A percentile compares a stretch with the other conserved stretches of the same genome.
These are phyloP conservation scores for Panonychus citri DNA, from an alignment of 1,140 invertebrate species.

Conservation along the genomic window DNA sequence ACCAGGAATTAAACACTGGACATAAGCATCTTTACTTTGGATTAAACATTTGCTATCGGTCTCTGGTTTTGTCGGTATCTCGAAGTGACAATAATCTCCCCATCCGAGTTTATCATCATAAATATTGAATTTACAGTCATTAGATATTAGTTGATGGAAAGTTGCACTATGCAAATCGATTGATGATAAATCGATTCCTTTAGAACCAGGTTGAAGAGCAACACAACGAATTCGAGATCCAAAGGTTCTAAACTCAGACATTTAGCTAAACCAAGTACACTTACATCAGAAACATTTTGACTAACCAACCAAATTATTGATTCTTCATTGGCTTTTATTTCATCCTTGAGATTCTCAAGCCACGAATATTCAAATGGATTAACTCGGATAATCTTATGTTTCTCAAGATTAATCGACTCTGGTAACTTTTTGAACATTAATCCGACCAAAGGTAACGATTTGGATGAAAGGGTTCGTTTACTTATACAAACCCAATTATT, in stretches of 20 bases:
- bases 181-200: neutral
- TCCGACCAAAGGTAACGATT: neutral
- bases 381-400: neutral
- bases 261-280: conserved; percentile 62
- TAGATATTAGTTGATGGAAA: conserved; percentile 21
- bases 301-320: neutral
- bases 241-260: conserved; percentile 59
- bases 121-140: conserved; percentile 6
- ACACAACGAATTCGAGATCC: conserved; percentile 40
- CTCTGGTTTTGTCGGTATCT: conserved; percentile 19
- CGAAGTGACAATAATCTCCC: conserved; percentile 18
- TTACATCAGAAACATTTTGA: conserved; percentile 19
- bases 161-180: neutral
- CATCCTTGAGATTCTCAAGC: neutral
- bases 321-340: neutral
- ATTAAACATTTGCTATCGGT: neutral
- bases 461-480: neutral
- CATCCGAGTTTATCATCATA: neutral
- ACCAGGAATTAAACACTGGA: conserved; percentile 3
- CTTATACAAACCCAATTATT: neutral
- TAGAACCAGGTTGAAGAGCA: conserved; percentile 4
- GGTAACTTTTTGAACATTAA: neutral
- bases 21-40: conserved; percentile 1
- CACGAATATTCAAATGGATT: neutral
- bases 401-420: neutral